Percentiles rank a stretch among this genome's conserved stretches.
phyloP scores from a whole-genome alignment of 2,113 vertebrate genomes.

The Pampusana beccarii region DNA sequence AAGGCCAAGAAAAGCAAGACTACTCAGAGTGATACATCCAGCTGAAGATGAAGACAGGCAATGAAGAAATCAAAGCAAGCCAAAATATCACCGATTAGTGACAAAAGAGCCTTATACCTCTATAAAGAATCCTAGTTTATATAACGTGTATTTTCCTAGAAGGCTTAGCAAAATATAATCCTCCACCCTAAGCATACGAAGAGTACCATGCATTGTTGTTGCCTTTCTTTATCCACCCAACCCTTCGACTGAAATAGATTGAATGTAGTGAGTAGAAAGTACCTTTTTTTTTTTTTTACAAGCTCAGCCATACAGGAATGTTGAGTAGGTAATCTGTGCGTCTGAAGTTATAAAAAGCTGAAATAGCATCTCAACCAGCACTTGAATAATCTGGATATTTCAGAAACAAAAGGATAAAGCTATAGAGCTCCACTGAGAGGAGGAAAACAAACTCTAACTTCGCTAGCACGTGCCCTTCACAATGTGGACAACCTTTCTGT shows the following conservation, averaged over 20 bases:
- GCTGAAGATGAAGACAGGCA: background rate
- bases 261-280: background rate
- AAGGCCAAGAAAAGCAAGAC: background rate
- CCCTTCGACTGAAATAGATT: background rate
- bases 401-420: background rate
- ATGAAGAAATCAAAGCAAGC: background rate
- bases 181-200: background rate
- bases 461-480: background rate
- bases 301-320: background rate
- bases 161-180: background rate
- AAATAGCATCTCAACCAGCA: background rate
- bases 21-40: background rate
- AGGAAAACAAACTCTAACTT: background rate
- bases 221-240: background rate
- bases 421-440: accelerated
- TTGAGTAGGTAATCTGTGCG: background rate
- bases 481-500: background rate
- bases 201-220: background rate
- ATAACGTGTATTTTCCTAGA: background rate
- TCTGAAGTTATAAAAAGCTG: background rate
- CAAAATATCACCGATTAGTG: background rate
- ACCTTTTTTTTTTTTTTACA: background rate
- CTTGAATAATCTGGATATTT: background rate
- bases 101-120: background rate
- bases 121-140: background rate